phyloP scores from a whole-genome alignment of 2,888 invertebrate species.

The Dioctria linearis region DNA sequence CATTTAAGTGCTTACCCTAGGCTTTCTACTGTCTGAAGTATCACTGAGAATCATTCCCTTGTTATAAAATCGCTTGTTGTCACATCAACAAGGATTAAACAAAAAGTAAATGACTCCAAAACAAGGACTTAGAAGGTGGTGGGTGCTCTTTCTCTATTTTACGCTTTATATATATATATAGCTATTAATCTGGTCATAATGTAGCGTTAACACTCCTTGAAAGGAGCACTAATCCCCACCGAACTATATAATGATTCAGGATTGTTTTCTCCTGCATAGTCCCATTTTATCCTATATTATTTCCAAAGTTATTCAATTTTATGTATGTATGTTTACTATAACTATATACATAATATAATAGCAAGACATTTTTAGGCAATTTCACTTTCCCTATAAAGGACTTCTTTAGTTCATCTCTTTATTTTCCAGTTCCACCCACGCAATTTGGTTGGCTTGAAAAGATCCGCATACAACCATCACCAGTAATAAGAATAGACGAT shows the following conservation, averaged over 20 bases:
- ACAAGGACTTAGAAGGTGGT: not conserved
- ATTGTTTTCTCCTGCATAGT: conserved; percentile 13
- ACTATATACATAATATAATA: too few relatives aligned
- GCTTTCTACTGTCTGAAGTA: too few relatives aligned
- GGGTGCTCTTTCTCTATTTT: not conserved
- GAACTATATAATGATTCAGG: conserved; percentile 34
- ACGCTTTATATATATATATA: not conserved
- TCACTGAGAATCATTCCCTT: too few relatives aligned
- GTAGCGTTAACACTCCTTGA: conserved; percentile 14
- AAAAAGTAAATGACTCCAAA: conserved; percentile 3
- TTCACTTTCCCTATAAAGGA: not conserved
- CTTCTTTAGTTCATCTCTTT: too few relatives aligned
- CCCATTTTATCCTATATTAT: conserved; percentile 21
- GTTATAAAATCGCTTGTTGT: conserved; percentile 6
- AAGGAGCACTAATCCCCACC: conserved; percentile 15
- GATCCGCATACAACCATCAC: too few relatives aligned
- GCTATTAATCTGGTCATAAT: conserved; percentile 31
- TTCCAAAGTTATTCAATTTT: conserved; percentile 38
- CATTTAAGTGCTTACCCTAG: too few relatives aligned
- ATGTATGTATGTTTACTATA: not conserved
- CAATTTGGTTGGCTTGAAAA: too few relatives aligned
- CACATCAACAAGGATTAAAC: conserved; percentile 62
- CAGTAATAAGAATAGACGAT: too few relatives aligned
- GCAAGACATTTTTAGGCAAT: conserved; percentile 12
- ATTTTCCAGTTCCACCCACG: too few relatives aligned